A percentile compares a stretch with the other conserved stretches of the same genome.
phyloP scores from a whole-genome alignment of 92 coral and sea anemone species.

The Diadumene lineata region DNA sequence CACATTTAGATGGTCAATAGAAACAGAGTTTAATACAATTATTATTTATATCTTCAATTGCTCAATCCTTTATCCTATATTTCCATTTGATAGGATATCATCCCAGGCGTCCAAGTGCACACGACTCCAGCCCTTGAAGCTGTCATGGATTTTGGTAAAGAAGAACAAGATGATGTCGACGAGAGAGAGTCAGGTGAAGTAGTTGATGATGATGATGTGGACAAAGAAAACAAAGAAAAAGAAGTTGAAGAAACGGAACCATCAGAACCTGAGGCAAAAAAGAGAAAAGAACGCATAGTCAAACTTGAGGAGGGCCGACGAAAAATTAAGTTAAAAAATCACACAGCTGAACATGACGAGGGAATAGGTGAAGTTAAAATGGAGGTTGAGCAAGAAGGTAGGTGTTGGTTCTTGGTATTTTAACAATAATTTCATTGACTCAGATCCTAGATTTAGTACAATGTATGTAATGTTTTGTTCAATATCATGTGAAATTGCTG shows the following conservation, averaged over 20 bases:
- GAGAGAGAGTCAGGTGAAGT: constrained; percentile 54
- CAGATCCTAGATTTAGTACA: no score
- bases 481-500: constrained; percentile 5
- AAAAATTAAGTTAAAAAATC: constrained; percentile 71
- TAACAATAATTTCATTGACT: background rate
- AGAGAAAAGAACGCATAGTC: constrained; percentile 72
- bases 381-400: constrained; percentile 70
- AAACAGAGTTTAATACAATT: no score
- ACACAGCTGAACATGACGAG: constrained; percentile 33
- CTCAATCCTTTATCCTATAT: no score
- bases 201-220: constrained; percentile 47
- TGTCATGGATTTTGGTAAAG: constrained; percentile 94
- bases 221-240: constrained; percentile 25
- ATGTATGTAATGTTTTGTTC: background rate
- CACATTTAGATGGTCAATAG: no score
- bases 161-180: constrained; percentile 80
- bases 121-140: constrained; percentile 95
- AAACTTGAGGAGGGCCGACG: constrained; percentile 78
- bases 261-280: constrained; percentile 31
- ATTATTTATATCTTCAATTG: no score
- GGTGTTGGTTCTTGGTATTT: background rate
- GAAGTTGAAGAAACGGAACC: constrained; percentile 31
- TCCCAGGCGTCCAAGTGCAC: constrained; percentile 95
- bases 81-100: constrained; percentile 57
- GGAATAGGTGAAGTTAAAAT: constrained; percentile 46